A percentile compares a stretch with the other conserved stretches of the same genome.
Evolutionary conservation across 2,888 invertebrate species (phyloP).

Genomic region (Rhagophthalmus giganteus): DNA sequence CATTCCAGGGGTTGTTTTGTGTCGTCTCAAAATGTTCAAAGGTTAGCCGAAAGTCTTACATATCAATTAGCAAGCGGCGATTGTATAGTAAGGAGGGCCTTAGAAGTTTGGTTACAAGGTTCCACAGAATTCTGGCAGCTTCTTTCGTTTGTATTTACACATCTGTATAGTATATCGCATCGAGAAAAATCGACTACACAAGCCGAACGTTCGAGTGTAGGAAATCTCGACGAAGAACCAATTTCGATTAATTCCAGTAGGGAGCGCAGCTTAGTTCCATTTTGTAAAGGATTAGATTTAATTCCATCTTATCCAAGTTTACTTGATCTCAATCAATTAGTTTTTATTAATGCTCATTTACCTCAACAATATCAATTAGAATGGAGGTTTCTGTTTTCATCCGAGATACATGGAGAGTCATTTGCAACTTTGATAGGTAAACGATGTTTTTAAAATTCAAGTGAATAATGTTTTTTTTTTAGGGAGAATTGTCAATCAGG

Average conservation of each 20-base stretch:
- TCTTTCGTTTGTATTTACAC: slow-evolving; percentile 59
- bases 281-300: slow-evolving; percentile 66
- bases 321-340: slow-evolving; percentile 73
- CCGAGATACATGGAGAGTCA: slow-evolving; percentile 86
- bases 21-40: slow-evolving; percentile 61
- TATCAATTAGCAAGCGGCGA: slow-evolving; percentile 56
- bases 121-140: slow-evolving; percentile 57
- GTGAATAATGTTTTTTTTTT: slow-evolving; percentile 32
- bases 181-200: slow-evolving; percentile 53
- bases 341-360: slow-evolving; percentile 79
- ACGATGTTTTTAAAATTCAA: neutral
- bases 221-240: slow-evolving; percentile 36
- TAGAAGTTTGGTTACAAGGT: slow-evolving; percentile 58
- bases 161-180: slow-evolving; percentile 59
- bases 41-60: slow-evolving; percentile 63
- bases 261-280: slow-evolving; percentile 58
- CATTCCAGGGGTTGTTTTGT: slow-evolving; percentile 62
- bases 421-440: slow-evolving; percentile 78
- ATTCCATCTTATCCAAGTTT: slow-evolving; percentile 78
- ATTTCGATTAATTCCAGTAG: slow-evolving; percentile 50
- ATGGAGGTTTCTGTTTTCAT: slow-evolving; percentile 88
- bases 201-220: slow-evolving; percentile 23
- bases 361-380: slow-evolving; percentile 74
- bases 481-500: slow-evolving; percentile 77
- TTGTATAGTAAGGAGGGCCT: slow-evolving; percentile 50